Conservation (phyloP, 1,140 invertebrate genomes). For the Aphidius gifuensis region DNA sequence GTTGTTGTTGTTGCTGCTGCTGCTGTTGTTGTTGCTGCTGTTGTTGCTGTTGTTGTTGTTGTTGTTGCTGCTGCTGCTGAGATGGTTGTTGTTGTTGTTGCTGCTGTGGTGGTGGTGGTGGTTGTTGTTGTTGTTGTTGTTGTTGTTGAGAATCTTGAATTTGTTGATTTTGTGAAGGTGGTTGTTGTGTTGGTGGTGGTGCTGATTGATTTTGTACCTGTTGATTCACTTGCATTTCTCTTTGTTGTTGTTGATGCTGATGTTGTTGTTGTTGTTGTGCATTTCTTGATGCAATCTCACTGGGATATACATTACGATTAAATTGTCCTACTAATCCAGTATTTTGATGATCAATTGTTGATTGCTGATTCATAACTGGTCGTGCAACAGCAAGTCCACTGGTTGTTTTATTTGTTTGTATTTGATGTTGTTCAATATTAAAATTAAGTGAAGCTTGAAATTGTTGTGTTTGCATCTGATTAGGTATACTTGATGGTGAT, state of each 20-base stretch:
- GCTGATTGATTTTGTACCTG: not conserved
- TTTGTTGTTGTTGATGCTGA: slow-evolving; percentile 6
- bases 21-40: slow-evolving; percentile 28
- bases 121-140: not conserved
- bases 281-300: slow-evolving; percentile 38
- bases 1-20: slow-evolving; percentile 10
- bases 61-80: slow-evolving; percentile 32
- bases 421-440: slow-evolving; percentile 32
- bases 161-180: not conserved
- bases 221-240: not conserved
- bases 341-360: slow-evolving; percentile 31
- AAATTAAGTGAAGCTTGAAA: slow-evolving; percentile 42
- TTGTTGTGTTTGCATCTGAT: slow-evolving; percentile 41
- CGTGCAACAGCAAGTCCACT: slow-evolving; percentile 42
- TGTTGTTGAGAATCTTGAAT: not conserved
- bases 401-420: slow-evolving; percentile 42
- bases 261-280: slow-evolving; percentile 26
- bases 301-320: slow-evolving; percentile 42
- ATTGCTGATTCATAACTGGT: slow-evolving; percentile 44
- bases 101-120: not conserved
- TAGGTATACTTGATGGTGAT: slow-evolving; percentile 40
- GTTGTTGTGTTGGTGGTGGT: not conserved
- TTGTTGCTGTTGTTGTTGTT: slow-evolving; percentile 27
- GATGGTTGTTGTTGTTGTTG: slow-evolving; percentile 26
- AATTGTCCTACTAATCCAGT: slow-evolving; percentile 33